Conservation (phyloP, 2,888 invertebrate genomes). For the Caenorhabditis sp. region DNA sequence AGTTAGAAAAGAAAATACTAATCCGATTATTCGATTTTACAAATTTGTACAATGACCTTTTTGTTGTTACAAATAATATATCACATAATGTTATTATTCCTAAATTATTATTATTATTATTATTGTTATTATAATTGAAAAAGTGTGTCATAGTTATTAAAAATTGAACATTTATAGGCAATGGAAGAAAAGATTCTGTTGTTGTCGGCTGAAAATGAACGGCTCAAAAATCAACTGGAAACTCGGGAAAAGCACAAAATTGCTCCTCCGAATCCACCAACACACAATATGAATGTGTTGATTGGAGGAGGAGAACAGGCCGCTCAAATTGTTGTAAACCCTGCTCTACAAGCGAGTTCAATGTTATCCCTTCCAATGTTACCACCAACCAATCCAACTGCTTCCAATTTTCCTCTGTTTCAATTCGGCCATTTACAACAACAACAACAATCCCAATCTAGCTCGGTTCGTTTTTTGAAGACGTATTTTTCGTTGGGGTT, state of each 20-base stretch:
- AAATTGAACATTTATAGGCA: conserved; percentile 70
- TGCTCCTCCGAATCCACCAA: conserved; percentile 8
- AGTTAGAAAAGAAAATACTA: not conserved
- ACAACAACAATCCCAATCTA: not conserved
- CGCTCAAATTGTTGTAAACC: not conserved
- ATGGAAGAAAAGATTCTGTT: conserved; percentile 91
- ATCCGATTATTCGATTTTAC: not conserved
- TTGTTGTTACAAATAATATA: not conserved
- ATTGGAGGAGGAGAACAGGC: not conserved
- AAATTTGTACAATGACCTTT: not conserved
- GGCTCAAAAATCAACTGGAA: conserved; percentile 85
- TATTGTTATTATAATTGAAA: no score
- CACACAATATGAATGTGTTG: conserved; percentile 19
- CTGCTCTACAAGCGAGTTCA: conserved; percentile 12
- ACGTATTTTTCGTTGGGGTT: no score
- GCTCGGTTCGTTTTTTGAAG: not conserved
- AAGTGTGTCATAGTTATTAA: not conserved
- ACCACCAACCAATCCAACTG: conserved; percentile 10
- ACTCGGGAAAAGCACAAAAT: conserved; percentile 10
- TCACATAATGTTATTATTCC: not conserved
- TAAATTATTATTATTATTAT: no score
- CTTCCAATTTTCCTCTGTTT: conserved; percentile 35
- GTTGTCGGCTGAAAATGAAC: conserved; percentile 92
- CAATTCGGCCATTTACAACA: conserved; percentile 48
- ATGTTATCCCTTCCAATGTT: conserved; percentile 30